Conservation (phyloP, 1,140 invertebrate species). For the Acromyrmex echinatior region DNA sequence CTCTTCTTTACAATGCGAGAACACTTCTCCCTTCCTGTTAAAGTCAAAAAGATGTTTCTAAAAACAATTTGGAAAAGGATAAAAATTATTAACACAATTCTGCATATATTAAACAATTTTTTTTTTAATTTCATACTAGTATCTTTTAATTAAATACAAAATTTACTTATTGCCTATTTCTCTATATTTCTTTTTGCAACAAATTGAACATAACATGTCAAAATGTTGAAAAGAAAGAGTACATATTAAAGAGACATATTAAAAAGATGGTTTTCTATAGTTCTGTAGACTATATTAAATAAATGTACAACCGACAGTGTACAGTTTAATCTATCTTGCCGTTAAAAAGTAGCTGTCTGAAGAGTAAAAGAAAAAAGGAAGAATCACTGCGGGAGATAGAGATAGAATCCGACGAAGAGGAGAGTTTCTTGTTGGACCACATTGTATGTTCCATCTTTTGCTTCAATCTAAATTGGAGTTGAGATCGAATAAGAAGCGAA, state of each 20-base stretch:
- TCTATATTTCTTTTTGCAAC: not conserved
- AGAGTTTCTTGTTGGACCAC: constrained; percentile 70
- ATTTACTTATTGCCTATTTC: not conserved
- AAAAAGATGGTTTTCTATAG: too few relatives aligned
- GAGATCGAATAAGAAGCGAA: constrained; percentile 37
- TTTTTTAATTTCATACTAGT: not conserved
- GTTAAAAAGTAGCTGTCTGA: constrained; percentile 28
- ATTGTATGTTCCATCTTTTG: constrained; percentile 9
- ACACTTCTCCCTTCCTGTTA: not conserved
- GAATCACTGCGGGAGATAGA: constrained; percentile 32
- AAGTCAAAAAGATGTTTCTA: constrained; percentile 20
- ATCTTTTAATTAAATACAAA: not conserved
- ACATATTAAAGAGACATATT: too few relatives aligned
- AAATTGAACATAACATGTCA: not conserved
- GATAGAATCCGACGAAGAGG: constrained; percentile 60
- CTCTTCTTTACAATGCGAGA: constrained; percentile 26
- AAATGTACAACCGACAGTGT: not conserved
- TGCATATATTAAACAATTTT: not conserved
- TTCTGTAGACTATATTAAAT: too few relatives aligned
- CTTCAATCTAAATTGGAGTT: constrained; percentile 78
- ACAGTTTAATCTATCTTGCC: constrained; percentile 10
- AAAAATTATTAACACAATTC: not conserved
- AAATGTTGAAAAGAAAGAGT: not conserved
- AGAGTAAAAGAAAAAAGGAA: constrained; percentile 23
- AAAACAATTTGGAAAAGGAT: not conserved